Conservation (phyloP, 1,140 invertebrate species). For the Helicoverpa armigera region DNA sequence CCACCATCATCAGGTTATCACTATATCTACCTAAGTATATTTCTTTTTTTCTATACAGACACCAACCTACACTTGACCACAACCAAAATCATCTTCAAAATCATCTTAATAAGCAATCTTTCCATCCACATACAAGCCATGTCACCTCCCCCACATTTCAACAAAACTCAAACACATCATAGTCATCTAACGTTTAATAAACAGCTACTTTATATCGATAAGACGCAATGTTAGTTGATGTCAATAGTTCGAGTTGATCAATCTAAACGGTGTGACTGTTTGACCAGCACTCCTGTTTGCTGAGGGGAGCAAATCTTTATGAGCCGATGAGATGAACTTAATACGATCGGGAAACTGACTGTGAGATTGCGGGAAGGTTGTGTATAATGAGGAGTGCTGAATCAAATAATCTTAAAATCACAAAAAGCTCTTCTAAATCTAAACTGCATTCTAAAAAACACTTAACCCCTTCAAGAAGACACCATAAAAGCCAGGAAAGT, state of each 20-base stretch:
- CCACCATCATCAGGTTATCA: no score
- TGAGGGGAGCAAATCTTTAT: slow-evolving; percentile 4
- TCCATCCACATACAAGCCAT: no score
- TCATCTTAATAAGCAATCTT: no score
- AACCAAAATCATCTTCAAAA: no score
- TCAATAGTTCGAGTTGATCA: neutral
- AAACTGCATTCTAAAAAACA: no score
- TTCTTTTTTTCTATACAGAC: no score
- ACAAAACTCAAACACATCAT: neutral
- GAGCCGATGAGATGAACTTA: slow-evolving; percentile 13
- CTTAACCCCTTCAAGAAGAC: slow-evolving; percentile 8
- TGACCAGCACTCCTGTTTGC: neutral
- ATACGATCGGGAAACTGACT: neutral
- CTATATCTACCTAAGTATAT: no score
- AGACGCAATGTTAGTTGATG: neutral
- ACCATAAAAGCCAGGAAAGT: neutral
- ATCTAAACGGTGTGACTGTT: slow-evolving; percentile 8
- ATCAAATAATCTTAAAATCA: no score
- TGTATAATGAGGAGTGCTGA: neutral
- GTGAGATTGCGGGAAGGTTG: neutral
- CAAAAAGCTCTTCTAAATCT: no score
- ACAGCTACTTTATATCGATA: neutral
- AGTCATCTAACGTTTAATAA: neutral
- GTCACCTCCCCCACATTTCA: no score
- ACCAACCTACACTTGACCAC: no score